Evolutionary conservation across 2,113 vertebrate genomes (phyloP).

Genomic region (Mus pahari): DNA sequence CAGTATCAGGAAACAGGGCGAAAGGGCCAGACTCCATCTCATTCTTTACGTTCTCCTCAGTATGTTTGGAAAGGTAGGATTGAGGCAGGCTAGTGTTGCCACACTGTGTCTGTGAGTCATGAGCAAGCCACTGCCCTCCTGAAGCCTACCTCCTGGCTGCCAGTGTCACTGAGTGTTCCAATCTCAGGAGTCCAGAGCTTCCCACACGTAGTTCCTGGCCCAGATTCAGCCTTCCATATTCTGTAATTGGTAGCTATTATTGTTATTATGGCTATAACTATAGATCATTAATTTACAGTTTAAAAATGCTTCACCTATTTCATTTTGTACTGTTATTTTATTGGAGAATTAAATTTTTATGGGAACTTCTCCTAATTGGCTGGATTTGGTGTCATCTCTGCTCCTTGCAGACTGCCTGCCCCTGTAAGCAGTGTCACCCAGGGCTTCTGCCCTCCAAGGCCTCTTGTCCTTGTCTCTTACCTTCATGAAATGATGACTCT

Average conservation of each 20-base stretch:
- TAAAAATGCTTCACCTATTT: constrained; percentile 76
- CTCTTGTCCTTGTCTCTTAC: neutral
- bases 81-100: neutral
- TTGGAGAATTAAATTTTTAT: constrained; percentile 76
- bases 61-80: neutral
- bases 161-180: accelerated
- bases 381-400: neutral
- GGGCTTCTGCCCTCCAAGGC: accelerated
- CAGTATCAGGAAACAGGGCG: neutral
- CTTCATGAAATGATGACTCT: accelerated
- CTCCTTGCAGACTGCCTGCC: neutral
- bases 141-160: neutral
- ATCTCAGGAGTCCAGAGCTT: accelerated
- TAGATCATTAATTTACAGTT: constrained; percentile 77
- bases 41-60: neutral
- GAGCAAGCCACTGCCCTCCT: neutral
- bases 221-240: neutral
- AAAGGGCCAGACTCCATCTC: neutral
- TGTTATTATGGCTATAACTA: constrained; percentile 69
- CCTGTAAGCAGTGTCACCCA: neutral
- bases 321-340: constrained; percentile 67
- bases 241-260: constrained; percentile 65
- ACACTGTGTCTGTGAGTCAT: neutral
- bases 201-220: neutral
- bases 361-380: constrained; percentile 64